A percentile compares a stretch with the other conserved stretches of the same genome.
Conservation (phyloP, 2,888 invertebrate genomes). For the Blastobasis adustella region DNA sequence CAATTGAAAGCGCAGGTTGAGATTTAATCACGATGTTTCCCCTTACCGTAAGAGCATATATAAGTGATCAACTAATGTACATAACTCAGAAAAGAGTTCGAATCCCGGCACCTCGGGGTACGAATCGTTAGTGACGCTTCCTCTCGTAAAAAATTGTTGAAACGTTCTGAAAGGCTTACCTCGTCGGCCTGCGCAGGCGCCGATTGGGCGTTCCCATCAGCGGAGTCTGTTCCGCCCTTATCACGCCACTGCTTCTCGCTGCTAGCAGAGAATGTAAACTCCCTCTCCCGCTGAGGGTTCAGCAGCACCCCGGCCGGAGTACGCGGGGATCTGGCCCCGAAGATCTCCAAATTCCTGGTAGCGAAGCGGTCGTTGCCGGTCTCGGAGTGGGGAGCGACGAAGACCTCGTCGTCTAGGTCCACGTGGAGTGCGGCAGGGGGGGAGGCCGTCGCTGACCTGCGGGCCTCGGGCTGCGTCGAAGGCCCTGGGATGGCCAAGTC, state of each 20-base stretch:
- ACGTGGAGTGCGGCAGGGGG: constrained; percentile 54
- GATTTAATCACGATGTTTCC: too few species aligned
- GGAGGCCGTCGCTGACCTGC: constrained; percentile 56
- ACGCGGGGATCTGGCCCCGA: constrained; percentile 52
- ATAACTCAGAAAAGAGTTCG: too few species aligned
- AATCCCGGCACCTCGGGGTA: too few species aligned
- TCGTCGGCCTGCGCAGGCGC: constrained; percentile 42
- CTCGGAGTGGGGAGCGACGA: constrained; percentile 50
- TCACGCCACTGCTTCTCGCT: constrained; percentile 68
- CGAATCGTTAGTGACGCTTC: too few species aligned
- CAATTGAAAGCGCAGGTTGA: too few species aligned
- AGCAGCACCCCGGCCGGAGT: constrained; percentile 60
- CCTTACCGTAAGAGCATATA: too few species aligned
- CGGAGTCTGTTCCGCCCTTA: constrained; percentile 63
- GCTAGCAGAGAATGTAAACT: constrained; percentile 57
- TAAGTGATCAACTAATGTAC: too few species aligned
- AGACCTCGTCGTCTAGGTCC: constrained; percentile 67
- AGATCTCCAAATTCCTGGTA: constrained; percentile 56
- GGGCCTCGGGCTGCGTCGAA: constrained; percentile 34
- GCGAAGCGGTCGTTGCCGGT: constrained; percentile 58
- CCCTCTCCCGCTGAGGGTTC: constrained; percentile 56
- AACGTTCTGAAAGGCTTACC: constrained; percentile 33
- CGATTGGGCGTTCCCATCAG: constrained; percentile 31
- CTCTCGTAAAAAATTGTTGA: too few species aligned
- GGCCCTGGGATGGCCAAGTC: constrained; percentile 42